Evolutionary conservation across 2,797 vertebrate species (phyloP).

Genomic region (Micropoecilia bifurca): DNA sequence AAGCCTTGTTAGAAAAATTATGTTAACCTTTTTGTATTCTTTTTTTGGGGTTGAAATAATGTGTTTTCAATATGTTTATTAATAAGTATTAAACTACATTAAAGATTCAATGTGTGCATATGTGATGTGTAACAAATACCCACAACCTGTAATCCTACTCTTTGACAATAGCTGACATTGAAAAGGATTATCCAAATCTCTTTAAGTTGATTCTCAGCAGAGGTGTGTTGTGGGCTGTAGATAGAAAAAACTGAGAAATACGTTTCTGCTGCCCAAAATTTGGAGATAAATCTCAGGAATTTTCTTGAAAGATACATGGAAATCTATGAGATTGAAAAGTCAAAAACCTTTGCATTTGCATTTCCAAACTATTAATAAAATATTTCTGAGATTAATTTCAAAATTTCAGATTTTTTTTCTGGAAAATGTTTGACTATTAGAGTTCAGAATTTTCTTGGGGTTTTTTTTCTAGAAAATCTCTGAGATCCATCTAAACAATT

Average conservation of each 20-base stretch:
- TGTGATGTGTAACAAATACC: constrained; percentile 27
- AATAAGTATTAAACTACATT: not conserved
- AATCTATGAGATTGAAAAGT: too few relatives aligned
- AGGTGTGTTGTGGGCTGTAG: constrained; percentile 26
- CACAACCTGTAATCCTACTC: constrained; percentile 63
- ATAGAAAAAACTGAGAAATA: not conserved
- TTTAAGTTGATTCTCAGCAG: constrained; percentile 56
- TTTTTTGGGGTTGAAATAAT: not conserved
- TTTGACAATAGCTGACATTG: constrained; percentile 76
- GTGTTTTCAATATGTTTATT: not conserved
- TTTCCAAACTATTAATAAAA: too few relatives aligned
- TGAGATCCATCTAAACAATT: too few relatives aligned
- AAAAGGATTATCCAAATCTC: constrained; percentile 71
- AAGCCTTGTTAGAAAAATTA: not conserved
- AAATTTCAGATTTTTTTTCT: too few relatives aligned
- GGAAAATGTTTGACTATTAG: too few relatives aligned
- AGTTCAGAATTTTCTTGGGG: too few relatives aligned
- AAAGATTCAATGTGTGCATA: not conserved
- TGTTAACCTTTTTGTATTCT: not conserved
- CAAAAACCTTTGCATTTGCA: too few relatives aligned
- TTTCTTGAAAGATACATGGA: too few relatives aligned
- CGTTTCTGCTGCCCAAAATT: not conserved
- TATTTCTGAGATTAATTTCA: too few relatives aligned
- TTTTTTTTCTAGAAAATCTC: too few relatives aligned
- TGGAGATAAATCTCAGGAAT: too few relatives aligned